A percentile compares a stretch with the other conserved stretches of the same genome.
Evolutionary conservation across 2,797 vertebrate genomes (phyloP).

Genomic region (Spea hammondii): DNA sequence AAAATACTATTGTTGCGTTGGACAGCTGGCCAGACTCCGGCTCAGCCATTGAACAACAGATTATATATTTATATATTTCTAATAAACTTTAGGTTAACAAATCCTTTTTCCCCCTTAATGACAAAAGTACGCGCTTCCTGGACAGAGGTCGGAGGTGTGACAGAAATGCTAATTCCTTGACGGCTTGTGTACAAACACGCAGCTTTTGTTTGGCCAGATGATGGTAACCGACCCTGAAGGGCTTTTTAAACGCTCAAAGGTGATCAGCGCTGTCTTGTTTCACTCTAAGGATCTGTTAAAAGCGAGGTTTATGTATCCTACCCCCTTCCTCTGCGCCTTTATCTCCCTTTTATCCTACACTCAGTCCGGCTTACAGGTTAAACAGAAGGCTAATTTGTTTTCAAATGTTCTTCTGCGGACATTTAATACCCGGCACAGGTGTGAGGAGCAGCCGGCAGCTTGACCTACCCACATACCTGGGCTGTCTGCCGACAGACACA

Average conservation of each 20-base stretch:
- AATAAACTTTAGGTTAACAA: neutral
- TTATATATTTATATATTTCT: neutral
- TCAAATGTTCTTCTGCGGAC: slow-evolving; percentile 61
- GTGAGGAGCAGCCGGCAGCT: slow-evolving; percentile 53
- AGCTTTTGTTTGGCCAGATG: slow-evolving; percentile 21
- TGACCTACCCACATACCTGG: slow-evolving; percentile 14
- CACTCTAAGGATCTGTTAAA: neutral
- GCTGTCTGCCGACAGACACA: neutral
- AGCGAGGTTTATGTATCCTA: neutral
- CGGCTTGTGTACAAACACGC: slow-evolving; percentile 22
- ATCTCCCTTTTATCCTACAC: slow-evolving; percentile 19
- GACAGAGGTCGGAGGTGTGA: neutral
- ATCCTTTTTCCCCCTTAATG: neutral
- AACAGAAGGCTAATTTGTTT: slow-evolving; percentile 65
- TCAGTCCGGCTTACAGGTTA: slow-evolving; percentile 23
- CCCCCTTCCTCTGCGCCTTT: neutral
- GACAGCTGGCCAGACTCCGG: too few relatives aligned
- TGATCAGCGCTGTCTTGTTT: neutral
- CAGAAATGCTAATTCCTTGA: slow-evolving; percentile 2
- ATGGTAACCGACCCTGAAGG: slow-evolving; percentile 21
- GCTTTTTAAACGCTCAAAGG: neutral
- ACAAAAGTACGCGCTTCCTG: neutral
- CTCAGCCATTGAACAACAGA: too few relatives aligned
- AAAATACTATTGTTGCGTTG: too few relatives aligned
- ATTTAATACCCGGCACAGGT: slow-evolving; percentile 71